Percentiles rank a stretch among this genome's conserved stretches.
phyloP scores from a whole-genome alignment of 2,113 vertebrate species.

The Lagopus muta region DNA sequence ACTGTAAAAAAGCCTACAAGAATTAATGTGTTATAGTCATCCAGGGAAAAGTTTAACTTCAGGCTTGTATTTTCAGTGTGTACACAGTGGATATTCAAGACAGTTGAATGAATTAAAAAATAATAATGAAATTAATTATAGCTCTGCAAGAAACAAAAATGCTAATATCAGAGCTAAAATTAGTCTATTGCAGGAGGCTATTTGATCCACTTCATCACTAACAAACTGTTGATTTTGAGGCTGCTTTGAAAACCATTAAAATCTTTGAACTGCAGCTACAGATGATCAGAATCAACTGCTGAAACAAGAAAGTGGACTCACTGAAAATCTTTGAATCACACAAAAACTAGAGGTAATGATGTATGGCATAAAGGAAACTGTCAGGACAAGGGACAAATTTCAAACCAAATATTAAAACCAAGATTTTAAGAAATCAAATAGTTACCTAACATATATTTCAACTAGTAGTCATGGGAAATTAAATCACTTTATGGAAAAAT shows the following conservation, averaged over 20 bases:
- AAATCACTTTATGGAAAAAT: background rate
- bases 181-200: background rate
- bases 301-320: background rate
- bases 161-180: background rate
- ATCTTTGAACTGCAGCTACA: background rate
- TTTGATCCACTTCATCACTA: background rate
- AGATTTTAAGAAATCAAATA: background rate
- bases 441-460: rapidly evolving
- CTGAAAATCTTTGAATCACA: background rate
- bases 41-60: slow-evolving; percentile 14
- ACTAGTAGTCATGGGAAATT: background rate
- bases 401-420: background rate
- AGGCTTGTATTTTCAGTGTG: background rate
- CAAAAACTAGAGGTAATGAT: background rate
- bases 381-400: background rate
- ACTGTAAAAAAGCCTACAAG: background rate
- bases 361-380: background rate
- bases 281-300: background rate
- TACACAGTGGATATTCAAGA: background rate
- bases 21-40: slow-evolving; percentile 6
- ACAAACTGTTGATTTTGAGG: background rate
- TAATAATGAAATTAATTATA: background rate
- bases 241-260: background rate
- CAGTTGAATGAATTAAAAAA: background rate
- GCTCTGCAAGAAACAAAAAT: background rate